Evolutionary conservation across 2,113 vertebrate genomes (phyloP), one percentile per base, ranked within the genome.

Genomic region (Pipa parva): DNA sequence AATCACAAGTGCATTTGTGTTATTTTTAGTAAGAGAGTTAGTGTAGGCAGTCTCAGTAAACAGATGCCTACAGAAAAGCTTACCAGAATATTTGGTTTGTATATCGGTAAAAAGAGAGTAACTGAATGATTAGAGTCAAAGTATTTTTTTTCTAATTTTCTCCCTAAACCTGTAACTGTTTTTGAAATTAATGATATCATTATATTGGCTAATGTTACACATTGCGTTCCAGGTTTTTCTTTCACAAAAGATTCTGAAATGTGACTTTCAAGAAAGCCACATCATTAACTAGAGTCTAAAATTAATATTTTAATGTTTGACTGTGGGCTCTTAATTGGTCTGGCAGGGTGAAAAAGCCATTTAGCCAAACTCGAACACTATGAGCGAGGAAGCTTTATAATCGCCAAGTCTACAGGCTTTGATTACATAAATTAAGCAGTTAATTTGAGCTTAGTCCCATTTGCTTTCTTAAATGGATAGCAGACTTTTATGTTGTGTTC

Each of bases 401-500:
- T 67, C 46, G 17, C 29, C 37, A 22, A 70, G 66, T 61, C 58
- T 42, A 70, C 66, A 70, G 58, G 2, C 5, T 9, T 63, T 49
- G 27, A 26, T 70, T 62, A 28, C 3, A 69, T 73, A 69, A 60
- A n/a, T 72, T 33, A 75, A 75, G 25, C 25, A 7, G 15, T 63
- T 63, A 54, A 58, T 73, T 72, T 64, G 69, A 72, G 67, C 73
- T 55, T 63, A 62, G 49, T 12, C 21, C 79, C 76, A 79, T 80
- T 72, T 73, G 76, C 78, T 69, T 68, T 79, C 69, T 61, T 66
- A 72, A 75, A 27, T 64, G 45, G 67, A 52, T 65, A 72, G 68
- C 74, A 76, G 65, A 70, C 74, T 36, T 48, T 72, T 68, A 60
- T 72, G 71, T 46, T 60, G 1, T 37, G 46, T 42, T 71, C 72